phyloP scores from a whole-genome alignment of 92 coral and sea anemone genomes.

The Parazoanthus atlanticus region DNA sequence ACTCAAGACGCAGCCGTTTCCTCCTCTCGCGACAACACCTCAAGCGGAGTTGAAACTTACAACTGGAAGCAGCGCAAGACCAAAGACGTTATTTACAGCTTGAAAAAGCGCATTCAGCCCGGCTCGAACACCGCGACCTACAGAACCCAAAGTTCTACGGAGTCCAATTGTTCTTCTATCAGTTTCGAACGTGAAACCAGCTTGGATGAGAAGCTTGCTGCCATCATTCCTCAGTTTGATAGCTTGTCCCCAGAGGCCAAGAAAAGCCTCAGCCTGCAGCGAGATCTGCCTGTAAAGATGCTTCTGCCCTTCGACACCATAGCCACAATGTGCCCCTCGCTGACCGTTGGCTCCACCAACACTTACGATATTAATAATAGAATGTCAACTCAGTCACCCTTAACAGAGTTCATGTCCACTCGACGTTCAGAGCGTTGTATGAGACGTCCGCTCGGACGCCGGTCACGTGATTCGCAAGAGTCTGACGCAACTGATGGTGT shows the following conservation, averaged over 20 bases:
- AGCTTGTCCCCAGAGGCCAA: constrained; percentile 70
- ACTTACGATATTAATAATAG: background rate
- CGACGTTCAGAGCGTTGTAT: background rate
- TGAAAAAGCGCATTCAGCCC: constrained; percentile 70
- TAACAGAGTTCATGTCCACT: constrained; percentile 4
- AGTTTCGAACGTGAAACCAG: constrained; percentile 37
- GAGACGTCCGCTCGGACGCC: background rate
- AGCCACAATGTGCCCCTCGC: constrained; percentile 62
- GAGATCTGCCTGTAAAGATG: constrained; percentile 53
- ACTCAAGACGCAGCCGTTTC: background rate
- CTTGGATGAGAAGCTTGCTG: constrained; percentile 73
- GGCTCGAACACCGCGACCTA: background rate
- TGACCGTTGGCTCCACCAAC: background rate
- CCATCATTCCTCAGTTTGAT: constrained; percentile 66
- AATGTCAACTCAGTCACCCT: background rate
- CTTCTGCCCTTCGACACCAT: constrained; percentile 63
- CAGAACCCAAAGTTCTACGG: constrained; percentile 3
- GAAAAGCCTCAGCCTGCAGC: constrained; percentile 65
- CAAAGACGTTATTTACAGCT: constrained; percentile 72
- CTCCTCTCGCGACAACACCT: constrained; percentile 16
- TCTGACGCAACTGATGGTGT: background rate
- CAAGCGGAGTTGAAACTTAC: constrained; percentile 62
- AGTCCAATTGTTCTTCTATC: constrained; percentile 20
- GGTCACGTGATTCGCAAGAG: background rate
- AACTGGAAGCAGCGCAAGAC: constrained; percentile 85